Percentiles rank a stretch among this genome's conserved stretches.
These are phyloP conservation scores for Watersipora subatra DNA, from an alignment of 1,140 invertebrate species.

Conservation along the genomic window DNA sequence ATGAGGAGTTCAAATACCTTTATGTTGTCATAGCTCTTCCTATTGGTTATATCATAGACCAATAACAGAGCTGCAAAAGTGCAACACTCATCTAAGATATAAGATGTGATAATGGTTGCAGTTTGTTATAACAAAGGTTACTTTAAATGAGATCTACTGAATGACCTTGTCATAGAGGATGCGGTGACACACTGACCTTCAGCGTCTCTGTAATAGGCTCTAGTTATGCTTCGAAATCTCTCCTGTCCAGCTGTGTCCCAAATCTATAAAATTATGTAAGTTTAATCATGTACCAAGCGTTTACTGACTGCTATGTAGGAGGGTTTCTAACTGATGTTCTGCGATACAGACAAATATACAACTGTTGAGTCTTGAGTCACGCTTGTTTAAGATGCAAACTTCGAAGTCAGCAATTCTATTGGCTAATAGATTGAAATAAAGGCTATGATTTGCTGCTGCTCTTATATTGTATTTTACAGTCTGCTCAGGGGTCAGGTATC, in stretches of 20 bases:
- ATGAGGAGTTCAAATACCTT: too few species aligned
- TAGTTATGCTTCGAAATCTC: conserved; percentile 41
- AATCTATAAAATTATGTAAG: conserved; percentile 24
- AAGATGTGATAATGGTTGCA: too few species aligned
- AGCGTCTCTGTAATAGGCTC: conserved; percentile 43
- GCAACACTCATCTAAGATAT: neutral
- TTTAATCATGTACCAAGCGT: neutral
- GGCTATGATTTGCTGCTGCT: too few species aligned
- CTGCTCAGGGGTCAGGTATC: too few species aligned
- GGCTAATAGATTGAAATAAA: too few species aligned
- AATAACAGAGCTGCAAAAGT: conserved; percentile 41
- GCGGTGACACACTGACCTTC: conserved; percentile 31
- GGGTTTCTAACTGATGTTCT: neutral
- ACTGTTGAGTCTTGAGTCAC: too few species aligned
- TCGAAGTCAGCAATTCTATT: too few species aligned
- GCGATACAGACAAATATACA: neutral
- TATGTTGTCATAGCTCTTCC: conserved; percentile 45
- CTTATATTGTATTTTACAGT: too few species aligned
- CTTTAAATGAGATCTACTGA: too few species aligned
- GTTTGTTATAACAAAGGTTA: too few species aligned
- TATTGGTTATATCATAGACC: conserved; percentile 46
- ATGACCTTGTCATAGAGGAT: too few species aligned
- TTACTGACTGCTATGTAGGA: neutral
- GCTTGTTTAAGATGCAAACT: too few species aligned
- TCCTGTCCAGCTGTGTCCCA: conserved; percentile 47